phyloP scores from a whole-genome alignment of 2,888 invertebrate genomes.

The Mylabris sibirica region DNA sequence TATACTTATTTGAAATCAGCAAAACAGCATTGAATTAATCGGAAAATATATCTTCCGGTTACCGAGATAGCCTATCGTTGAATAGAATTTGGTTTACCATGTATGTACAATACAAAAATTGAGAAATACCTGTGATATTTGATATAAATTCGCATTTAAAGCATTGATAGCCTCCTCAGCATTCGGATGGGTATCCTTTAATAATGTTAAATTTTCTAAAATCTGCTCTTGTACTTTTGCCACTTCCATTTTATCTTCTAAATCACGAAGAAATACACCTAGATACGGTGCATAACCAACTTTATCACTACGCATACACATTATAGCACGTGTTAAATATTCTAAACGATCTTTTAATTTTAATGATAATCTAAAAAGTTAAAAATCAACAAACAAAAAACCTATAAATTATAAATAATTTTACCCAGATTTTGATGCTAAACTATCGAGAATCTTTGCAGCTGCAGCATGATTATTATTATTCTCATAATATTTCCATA shows the following conservation, averaged over 20 bases:
- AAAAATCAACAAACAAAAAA: conserved; percentile 6
- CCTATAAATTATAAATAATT: neutral
- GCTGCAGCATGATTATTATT: conserved; percentile 91
- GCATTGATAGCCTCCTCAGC: conserved; percentile 69
- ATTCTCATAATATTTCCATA: conserved; percentile 97
- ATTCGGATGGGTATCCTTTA: conserved; percentile 54
- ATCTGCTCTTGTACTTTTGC: conserved; percentile 82
- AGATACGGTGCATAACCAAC: conserved; percentile 75
- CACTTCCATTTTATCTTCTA: conserved; percentile 94
- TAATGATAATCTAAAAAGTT: conserved; percentile 71
- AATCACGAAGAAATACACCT: conserved; percentile 83
- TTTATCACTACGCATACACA: conserved; percentile 91
- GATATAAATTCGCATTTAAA: conserved; percentile 82
- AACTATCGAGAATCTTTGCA: conserved; percentile 85
- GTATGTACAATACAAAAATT: no score
- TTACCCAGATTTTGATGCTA: conserved; percentile 76
- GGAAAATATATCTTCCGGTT: no score
- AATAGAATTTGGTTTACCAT: no score
- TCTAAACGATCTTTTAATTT: conserved; percentile 83
- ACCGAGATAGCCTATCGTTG: no score
- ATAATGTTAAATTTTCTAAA: conserved; percentile 70
- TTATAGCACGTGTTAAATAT: conserved; percentile 91
- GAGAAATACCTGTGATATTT: conserved; percentile 78
- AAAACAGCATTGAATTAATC: no score
- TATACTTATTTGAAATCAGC: no score